These are phyloP conservation scores for Glaucopsyche alexis DNA, from an alignment of 2,888 invertebrate species.

Conservation along the genomic window DNA sequence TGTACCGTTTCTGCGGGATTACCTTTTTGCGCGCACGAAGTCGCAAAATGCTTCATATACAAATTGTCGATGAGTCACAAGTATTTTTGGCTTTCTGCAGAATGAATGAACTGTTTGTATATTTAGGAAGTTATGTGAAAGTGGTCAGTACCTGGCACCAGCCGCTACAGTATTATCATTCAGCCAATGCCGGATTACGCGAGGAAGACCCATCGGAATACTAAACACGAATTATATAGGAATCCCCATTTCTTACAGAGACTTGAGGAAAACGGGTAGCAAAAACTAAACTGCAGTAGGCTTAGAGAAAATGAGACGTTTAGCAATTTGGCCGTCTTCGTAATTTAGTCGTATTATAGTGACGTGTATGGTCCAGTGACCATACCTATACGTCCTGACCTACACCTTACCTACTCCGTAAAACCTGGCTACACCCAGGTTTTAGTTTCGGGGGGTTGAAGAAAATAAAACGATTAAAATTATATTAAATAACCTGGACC, in stretches of 20 bases:
- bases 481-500: too few species aligned
- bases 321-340: not conserved
- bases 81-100: not conserved
- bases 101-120: not conserved
- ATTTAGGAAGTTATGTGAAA: conserved; percentile 4
- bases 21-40: too few species aligned
- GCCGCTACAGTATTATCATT: not conserved
- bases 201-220: not conserved
- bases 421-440: too few species aligned
- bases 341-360: not conserved
- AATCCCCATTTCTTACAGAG: not conserved
- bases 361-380: too few species aligned
- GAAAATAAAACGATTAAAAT: too few species aligned
- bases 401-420: too few species aligned
- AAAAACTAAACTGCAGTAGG: not conserved
- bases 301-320: not conserved
- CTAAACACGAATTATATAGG: not conserved
- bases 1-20: too few species aligned
- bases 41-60: too few species aligned
- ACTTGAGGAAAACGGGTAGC: not conserved
- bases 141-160: conserved; percentile 9
- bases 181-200: not conserved
- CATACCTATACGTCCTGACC: too few species aligned
- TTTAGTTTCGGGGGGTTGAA: too few species aligned
- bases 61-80: not conserved